Evolutionary conservation across 2,113 vertebrate species (phyloP), one percentile per base, ranked within the genome.

Genomic region (Mobula birostris): DNA sequence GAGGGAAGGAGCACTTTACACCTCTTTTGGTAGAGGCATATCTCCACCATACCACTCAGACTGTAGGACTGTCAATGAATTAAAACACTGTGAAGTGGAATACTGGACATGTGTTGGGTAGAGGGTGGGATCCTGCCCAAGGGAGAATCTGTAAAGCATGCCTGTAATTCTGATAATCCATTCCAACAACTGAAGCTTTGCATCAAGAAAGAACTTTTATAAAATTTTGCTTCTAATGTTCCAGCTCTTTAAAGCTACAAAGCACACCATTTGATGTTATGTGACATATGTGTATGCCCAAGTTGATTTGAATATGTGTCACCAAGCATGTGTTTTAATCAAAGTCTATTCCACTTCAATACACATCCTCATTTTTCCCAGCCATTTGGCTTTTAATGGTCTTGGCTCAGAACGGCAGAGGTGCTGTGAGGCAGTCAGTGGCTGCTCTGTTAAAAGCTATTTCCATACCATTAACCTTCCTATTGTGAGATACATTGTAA

Each of bases 401-500:
- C 85, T 29, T 1, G 61, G 29, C 61, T 61, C 29, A 19, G 5
- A 14, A 66, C 85, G 66, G 24, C 83, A 61, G 83, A 87, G 83
- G 29, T 32, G 85, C 85, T 66, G 85, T 32, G 85, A 32, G 15
- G 12, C 29, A 66, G 14, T 88, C 27, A 66, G 63, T 6, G 56
- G 61, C 12, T 19, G 85, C 61, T n/a, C 61, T 17, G 85, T 88
- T 88, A 32, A 90, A 90, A 90, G 14, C 85, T n/a, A 68, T 90
- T 90, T 68, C 61, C 85, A 90, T 90, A 66, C 32, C 61, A 68
- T 90, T 90, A 90, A 68, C 58, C 85, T 32, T 66, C 61, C 61
- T 32, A 90, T 90, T 90, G 85, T 90, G 85, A 19, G 7, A 61
- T 7, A 66, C 61, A 90, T 21, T 66, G 61, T 90, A 36, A 90